Conservation (phyloP, 2,797 vertebrate species). For the Myoxocephalus aenaeus region DNA sequence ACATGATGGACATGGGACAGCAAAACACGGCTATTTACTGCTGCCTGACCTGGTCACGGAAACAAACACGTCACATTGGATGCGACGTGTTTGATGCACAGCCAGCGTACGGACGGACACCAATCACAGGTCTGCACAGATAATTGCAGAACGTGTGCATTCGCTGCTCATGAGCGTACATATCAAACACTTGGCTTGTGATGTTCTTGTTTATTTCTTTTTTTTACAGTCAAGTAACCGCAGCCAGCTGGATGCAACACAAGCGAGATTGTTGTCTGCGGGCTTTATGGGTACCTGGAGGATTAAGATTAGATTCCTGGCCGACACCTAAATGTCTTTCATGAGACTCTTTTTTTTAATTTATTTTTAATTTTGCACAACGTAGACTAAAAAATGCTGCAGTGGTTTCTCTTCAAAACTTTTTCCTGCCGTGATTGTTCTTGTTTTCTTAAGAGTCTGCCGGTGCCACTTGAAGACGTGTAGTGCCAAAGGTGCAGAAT, state of each 20-base stretch:
- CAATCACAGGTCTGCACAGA: background rate
- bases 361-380: background rate
- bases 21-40: conserved; percentile 18
- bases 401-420: background rate
- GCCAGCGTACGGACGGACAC: background rate
- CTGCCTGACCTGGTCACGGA: conserved; percentile 23
- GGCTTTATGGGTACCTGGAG: background rate
- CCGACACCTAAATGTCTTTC: background rate
- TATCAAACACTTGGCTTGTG: background rate
- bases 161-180: background rate
- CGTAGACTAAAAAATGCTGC: background rate
- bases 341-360: background rate
- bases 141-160: background rate
- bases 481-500: background rate
- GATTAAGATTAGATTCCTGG: background rate
- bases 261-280: background rate
- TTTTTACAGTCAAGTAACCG: background rate
- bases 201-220: background rate
- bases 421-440: background rate
- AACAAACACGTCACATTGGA: conserved; percentile 19
- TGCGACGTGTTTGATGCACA: conserved; percentile 34
- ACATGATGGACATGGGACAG: conserved; percentile 26
- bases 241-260: background rate
- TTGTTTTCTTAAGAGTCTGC: background rate
- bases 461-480: background rate